These are phyloP conservation scores for Allygus modestus DNA, from an alignment of 2,888 invertebrate species.

Conservation along the genomic window DNA sequence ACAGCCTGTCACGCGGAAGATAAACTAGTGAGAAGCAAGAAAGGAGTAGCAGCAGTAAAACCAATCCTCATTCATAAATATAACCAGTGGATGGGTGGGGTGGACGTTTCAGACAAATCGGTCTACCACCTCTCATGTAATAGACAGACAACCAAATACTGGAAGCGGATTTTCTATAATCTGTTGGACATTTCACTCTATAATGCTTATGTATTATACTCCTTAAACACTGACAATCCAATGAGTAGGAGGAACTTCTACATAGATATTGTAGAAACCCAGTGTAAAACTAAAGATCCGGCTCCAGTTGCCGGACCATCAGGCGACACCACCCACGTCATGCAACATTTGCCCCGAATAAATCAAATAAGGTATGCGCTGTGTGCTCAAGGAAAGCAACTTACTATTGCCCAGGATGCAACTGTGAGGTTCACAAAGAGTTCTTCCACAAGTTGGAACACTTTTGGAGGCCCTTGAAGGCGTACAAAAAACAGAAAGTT, in stretches of 20 bases:
- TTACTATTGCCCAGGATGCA: constrained; percentile 52
- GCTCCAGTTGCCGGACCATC: too few relatives aligned
- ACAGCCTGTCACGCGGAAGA: constrained; percentile 49
- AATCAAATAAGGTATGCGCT: not conserved
- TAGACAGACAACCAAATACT: constrained; percentile 31
- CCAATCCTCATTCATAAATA: constrained; percentile 8
- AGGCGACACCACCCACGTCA: not conserved
- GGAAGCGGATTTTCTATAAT: constrained; percentile 34
- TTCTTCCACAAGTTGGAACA: constrained; percentile 37
- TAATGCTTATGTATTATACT: constrained; percentile 42
- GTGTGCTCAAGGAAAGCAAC: not conserved
- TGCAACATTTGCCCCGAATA: not conserved
- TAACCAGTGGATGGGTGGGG: constrained; percentile 45
- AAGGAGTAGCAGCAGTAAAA: not conserved
- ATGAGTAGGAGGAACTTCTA: constrained; percentile 8
- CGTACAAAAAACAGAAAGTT: not conserved
- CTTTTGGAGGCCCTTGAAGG: constrained; percentile 36
- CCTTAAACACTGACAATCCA: constrained; percentile 40
- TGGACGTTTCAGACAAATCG: constrained; percentile 46
- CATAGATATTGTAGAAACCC: constrained; percentile 5
- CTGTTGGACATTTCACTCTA: constrained; percentile 13
- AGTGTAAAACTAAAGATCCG: not conserved
- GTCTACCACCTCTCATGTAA: constrained; percentile 46
- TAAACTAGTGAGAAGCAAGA: constrained; percentile 17
- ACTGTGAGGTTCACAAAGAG: not conserved